Evolutionary conservation across 2,113 vertebrate genomes (phyloP), one percentile per base, ranked within the genome.

Genomic region (Spheniscus mendiculus): DNA sequence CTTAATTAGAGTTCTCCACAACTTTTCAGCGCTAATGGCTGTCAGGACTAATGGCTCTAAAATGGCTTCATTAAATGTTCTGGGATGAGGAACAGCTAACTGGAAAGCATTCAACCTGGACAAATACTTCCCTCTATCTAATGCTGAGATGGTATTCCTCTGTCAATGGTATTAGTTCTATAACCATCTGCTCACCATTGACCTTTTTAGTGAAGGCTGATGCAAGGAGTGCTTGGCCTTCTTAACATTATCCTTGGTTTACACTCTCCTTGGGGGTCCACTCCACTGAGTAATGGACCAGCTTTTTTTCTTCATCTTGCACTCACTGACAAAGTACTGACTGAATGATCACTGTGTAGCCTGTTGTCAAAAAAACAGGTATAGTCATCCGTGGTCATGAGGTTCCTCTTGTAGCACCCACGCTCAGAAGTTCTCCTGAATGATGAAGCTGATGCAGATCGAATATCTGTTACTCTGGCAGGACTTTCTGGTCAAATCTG

Each of bases 361-460:
- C 47, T 76, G 29, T 21, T 50, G 22, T 47, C n/a, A 70, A 36
- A 73, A 19, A 53, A 59, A 1, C 36, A 49, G 5, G 34, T 32
- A 5, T 0, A 30, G 8, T 26, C 9, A 40, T 10, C 26, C 0
- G 0, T 29, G 42, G 15, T 21, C 11, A 0, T n/a, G 53, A 56
- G 23, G 29, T 38, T 73, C 16, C 15, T 82, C 44, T 47, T 78
- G 16, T 15, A 70, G 55, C 16, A 27, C 15, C 14, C 11, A 10
- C 30, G 50, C 55, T 83, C 53, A 72, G 44, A 55, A 29, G 4
- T 21, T 15, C 12, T 83, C 6, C 49, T 55, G 65, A 61, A 13
- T 47, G 22, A n/a, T 65, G 73, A 61, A n/a, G 21, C 36, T 32
- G 12, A 6, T 36, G 18, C 32, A 83, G 27, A 22, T 2, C 9